phyloP scores from a whole-genome alignment of 2,113 vertebrate species.

The Herpetotheres cachinnans region DNA sequence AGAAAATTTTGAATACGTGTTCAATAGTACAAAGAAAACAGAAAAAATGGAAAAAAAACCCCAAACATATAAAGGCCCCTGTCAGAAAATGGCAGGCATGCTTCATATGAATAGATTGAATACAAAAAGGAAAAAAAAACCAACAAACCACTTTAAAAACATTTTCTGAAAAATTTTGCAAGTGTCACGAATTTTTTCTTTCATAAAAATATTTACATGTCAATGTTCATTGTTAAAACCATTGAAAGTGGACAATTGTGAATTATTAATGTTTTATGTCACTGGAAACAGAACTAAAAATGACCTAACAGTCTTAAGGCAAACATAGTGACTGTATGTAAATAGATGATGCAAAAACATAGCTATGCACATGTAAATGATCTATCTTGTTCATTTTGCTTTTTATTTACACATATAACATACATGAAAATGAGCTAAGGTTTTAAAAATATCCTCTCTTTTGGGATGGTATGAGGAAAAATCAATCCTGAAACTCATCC shows the following conservation, averaged over 20 bases:
- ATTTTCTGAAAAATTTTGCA: neutral
- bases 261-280: neutral
- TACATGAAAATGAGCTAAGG: neutral
- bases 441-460: neutral
- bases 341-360: neutral
- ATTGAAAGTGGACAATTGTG: neutral
- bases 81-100: neutral
- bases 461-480: neutral
- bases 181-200: neutral
- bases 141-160: neutral
- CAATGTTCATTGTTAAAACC: neutral
- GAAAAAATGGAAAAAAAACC: accelerated
- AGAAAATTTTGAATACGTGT: neutral
- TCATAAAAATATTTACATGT: neutral
- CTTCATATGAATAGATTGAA: neutral
- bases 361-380: neutral
- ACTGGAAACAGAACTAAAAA: neutral
- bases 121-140: neutral
- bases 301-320: neutral
- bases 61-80: neutral
- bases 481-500: neutral
- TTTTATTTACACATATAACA: neutral
- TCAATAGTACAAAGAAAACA: neutral
- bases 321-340: neutral
- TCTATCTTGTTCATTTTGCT: neutral